phyloP scores from a whole-genome alignment of 2,797 vertebrate genomes.

The Gymnocypris eckloni region DNA sequence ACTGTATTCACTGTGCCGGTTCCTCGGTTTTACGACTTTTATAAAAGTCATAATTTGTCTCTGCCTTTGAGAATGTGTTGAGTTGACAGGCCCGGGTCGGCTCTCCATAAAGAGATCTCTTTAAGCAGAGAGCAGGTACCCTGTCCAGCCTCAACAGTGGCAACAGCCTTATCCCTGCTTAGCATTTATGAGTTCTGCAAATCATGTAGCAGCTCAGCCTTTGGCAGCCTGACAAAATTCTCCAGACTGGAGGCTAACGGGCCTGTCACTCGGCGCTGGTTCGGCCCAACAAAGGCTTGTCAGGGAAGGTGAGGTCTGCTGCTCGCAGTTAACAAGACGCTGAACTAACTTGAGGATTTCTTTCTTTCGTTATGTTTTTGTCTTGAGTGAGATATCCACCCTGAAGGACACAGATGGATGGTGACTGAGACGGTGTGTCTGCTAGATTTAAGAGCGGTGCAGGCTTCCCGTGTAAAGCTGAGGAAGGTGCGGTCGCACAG shows the following conservation, averaged over 20 bases:
- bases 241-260: conserved; percentile 63
- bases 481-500: neutral
- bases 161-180: conserved; percentile 59
- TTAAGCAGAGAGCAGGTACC: conserved; percentile 56
- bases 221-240: conserved; percentile 64
- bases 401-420: conserved; percentile 26
- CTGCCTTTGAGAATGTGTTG: conserved; percentile 47
- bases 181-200: conserved; percentile 67
- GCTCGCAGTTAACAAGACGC: conserved; percentile 52
- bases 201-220: conserved; percentile 59
- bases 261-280: conserved; percentile 61
- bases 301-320: conserved; percentile 54
- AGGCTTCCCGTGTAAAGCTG: neutral
- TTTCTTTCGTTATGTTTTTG: neutral
- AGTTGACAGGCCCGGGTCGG: conserved; percentile 51
- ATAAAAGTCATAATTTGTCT: conserved; percentile 58
- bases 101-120: conserved; percentile 55
- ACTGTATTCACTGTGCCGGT: conserved; percentile 36
- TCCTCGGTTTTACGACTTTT: conserved; percentile 54
- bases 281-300: conserved; percentile 58
- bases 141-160: conserved; percentile 53
- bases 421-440: conserved; percentile 12
- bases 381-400: conserved; percentile 50
- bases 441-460: neutral
- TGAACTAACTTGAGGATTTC: conserved; percentile 43